Evolutionary conservation across 2,797 vertebrate species (phyloP), one percentile per base, ranked within the genome.

Genomic region (Gymnoscopelus braueri): DNA sequence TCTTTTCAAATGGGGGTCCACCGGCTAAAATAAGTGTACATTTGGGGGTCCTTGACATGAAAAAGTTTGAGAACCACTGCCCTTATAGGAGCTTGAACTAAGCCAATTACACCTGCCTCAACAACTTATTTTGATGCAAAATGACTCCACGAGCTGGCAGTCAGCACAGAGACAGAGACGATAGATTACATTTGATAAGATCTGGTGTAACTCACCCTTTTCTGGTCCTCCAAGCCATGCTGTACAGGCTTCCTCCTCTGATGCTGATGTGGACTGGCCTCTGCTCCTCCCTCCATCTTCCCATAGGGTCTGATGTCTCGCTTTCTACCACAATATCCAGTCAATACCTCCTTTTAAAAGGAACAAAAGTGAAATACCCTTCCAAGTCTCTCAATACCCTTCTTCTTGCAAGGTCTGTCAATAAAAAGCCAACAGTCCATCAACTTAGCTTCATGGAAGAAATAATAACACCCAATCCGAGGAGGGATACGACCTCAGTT

Each of bases 201-300:
- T 62, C 4, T 61, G 77, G 73, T 63, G 50, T 54, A 60, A 93
- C 97, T 96, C 90, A 99, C 98, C 94, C 94, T 95, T 90, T 99
- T 99, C 91, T 99, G 98, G 90, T 99, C 98, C 88, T 98, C 97
- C 93, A 98, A 87, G 78, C 96, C 96, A 50, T 99, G 98, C 83
- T 95, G 92, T 82, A 96, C 94, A 19, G 93, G 91, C 86, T 95
- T 98, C 89, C 93, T 97, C 89, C 94, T 96, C 84, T 93, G 93
- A 71, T 95, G 93, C 85, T 96, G 96, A 80, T 95, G 94, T 79
- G 94, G 94, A 86, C 93, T 93, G 14, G 92, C 90, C 88, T 98
- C 96, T 60, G 94, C 92, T 88, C 92, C 96, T 10, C 93, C 84
- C 93, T 97, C 96, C 97, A 98, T 98, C 90, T 95, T 97, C 94